A percentile compares a stretch with the other conserved stretches of the same genome.
These are phyloP conservation scores for Oryzaephilus surinamensis DNA, from an alignment of 1,140 invertebrate genomes.

Conservation along the genomic window DNA sequence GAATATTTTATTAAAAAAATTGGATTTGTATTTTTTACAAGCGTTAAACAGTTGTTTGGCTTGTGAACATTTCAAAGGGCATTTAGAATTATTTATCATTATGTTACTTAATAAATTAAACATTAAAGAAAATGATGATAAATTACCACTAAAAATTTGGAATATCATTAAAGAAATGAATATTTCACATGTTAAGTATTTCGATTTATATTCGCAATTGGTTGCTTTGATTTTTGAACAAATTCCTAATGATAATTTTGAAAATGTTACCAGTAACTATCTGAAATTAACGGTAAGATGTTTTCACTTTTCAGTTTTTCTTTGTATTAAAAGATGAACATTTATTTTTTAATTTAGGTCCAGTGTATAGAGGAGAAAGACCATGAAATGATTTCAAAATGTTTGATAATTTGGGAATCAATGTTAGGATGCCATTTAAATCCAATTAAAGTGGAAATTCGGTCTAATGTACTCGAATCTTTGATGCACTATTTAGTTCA, in stretches of 20 bases:
- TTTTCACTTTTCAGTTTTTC: not conserved
- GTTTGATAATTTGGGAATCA: conserved; percentile 19
- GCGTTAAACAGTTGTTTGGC: conserved; percentile 9
- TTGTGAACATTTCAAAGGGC: conserved; percentile 11
- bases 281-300: conserved; percentile 20
- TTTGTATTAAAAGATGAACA: not conserved
- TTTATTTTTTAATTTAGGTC: conserved; percentile 6
- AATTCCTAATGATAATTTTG: conserved; percentile 26
- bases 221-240: conserved; percentile 19
- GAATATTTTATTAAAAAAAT: conserved; percentile 2
- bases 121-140: conserved; percentile 13
- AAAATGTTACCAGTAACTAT: conserved; percentile 15
- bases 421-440: conserved; percentile 18
- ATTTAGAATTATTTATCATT: conserved; percentile 19
- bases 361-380: conserved; percentile 7
- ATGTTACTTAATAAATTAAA: conserved; percentile 22
- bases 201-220: conserved; percentile 22
- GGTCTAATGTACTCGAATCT: conserved; percentile 18
- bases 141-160: conserved; percentile 23
- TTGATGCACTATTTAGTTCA: conserved; percentile 15
- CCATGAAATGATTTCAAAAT: conserved; percentile 10
- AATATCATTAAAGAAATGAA: conserved; percentile 17
- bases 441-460: conserved; percentile 20
- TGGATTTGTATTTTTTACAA: conserved; percentile 13
- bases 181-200: conserved; percentile 3